Evolutionary conservation across 2,797 vertebrate species (phyloP), one percentile per base, ranked within the genome.

Genomic region (Cyprinella venusta): DNA sequence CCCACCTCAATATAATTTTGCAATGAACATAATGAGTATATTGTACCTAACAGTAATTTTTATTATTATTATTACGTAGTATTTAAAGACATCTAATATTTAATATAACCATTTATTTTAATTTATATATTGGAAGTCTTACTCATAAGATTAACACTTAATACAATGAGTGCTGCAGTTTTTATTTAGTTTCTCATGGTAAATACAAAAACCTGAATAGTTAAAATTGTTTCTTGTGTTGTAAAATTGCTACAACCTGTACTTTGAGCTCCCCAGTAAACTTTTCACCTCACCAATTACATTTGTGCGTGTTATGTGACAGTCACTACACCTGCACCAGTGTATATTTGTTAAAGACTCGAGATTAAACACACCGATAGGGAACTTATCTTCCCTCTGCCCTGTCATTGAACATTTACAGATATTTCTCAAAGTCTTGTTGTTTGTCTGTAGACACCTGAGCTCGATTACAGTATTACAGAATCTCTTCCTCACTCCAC

Each of bases 401-500:
- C 33, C 2, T 69, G 65, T 42, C 24, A 80, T 61, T 72, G 38
- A 50, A 80, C 50, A 18, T 76, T 71, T 26, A 83, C 16, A 3
- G 1, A 42, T 71, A 59, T 33, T 81, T 79, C 50, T 72, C 48
- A 72, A 63, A 83, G 77, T 79, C 77, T 24, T 75, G 71, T 45
- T 52, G 56, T 72, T 16, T 24, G 24, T 30, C 15, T 59, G n/a
- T 12, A 45, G 48, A 67, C 30, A 67, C 71, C 52, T 26, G 63
- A 54, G 48, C 70, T 50, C 5, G 12, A 64, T 74, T 76, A 79
- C n/a, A 54, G 30, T 45, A 40, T 50, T 38, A 50, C 16, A 61
- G 21, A 45, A 67, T 65, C 19, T 88, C 84, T 85, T 84, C 81
- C 72, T 89, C 36, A 21, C 85, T 84, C 83, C 85, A 89, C 81